Evolutionary conservation across 2,888 invertebrate genomes (phyloP).

Genomic region (Acrocyrtus sp.): DNA sequence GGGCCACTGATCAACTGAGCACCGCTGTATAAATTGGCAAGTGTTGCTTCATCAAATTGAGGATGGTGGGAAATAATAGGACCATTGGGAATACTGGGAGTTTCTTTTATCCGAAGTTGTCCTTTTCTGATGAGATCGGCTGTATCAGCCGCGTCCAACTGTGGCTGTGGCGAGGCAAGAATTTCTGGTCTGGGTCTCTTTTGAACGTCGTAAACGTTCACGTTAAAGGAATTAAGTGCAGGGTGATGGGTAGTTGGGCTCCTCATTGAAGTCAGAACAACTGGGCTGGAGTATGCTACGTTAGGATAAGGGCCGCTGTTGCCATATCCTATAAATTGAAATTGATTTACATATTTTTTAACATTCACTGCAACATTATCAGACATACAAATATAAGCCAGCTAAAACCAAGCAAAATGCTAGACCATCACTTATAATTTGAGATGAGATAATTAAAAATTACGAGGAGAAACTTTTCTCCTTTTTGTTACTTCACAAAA

Average conservation of each 20-base stretch:
- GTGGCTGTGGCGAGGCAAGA: not conserved
- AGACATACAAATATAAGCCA: no score
- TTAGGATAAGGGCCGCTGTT: conserved; percentile 53
- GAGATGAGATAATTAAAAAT: no score
- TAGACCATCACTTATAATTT: no score
- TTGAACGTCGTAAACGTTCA: not conserved
- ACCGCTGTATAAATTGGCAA: not conserved
- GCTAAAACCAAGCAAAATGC: no score
- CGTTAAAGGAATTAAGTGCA: conserved; percentile 4
- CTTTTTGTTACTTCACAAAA: no score
- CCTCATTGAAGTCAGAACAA: conserved; percentile 3
- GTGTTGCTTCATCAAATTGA: not conserved
- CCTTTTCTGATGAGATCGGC: conserved; percentile 35
- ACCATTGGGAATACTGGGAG: not conserved
- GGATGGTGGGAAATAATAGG: not conserved
- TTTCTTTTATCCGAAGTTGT: not conserved
- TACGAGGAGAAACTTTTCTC: no score
- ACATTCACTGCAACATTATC: no score
- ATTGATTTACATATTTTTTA: no score
- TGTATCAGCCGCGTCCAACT: conserved; percentile 42
- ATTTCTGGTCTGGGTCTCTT: no score
- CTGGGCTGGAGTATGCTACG: conserved; percentile 47
- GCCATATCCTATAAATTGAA: conserved; percentile 43
- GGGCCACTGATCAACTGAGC: not conserved
- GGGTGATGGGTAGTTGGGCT: conserved; percentile 5